Evolutionary conservation across 2,888 invertebrate species (phyloP).

Genomic region (Dascillus cervinus): DNA sequence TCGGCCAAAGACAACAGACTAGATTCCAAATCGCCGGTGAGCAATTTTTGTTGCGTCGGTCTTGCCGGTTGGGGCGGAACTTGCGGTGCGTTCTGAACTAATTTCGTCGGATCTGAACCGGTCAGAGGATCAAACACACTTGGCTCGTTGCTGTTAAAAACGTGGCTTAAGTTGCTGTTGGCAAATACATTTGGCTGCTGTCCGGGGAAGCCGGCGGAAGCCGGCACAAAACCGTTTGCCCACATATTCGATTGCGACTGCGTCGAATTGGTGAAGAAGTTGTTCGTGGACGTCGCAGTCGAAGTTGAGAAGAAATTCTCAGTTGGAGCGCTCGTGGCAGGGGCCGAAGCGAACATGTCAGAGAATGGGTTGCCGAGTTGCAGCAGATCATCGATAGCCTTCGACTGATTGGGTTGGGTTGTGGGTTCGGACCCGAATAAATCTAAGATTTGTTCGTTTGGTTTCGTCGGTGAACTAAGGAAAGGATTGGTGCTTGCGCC

Average conservation of each 20-base stretch:
- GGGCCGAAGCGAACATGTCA: conserved; percentile 49
- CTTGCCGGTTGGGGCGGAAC: conserved; percentile 27
- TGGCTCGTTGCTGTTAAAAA: conserved; percentile 44
- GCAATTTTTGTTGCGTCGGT: conserved; percentile 48
- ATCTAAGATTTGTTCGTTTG: conserved; percentile 62
- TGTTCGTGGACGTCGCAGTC: conserved; percentile 21
- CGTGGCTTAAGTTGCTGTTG: conserved; percentile 39
- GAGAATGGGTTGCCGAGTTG: conserved; percentile 89
- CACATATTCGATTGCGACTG: conserved; percentile 24
- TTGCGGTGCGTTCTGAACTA: conserved; percentile 44
- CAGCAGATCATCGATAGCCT: conserved; percentile 83
- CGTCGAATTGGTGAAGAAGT: conserved; percentile 15
- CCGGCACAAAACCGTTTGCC: conserved; percentile 32
- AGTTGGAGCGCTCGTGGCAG: conserved; percentile 18
- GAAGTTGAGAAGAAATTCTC: conserved; percentile 13
- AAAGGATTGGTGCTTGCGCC: conserved; percentile 76
- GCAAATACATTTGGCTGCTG: conserved; percentile 9
- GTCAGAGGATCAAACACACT: conserved; percentile 53
- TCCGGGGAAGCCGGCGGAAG: conserved; percentile 12
- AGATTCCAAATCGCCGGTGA: conserved; percentile 90
- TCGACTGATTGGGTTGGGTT: conserved; percentile 38
- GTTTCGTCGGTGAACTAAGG: conserved; percentile 56
- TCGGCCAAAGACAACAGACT: conserved; percentile 90
- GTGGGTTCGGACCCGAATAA: conserved; percentile 62
- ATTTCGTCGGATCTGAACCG: conserved; percentile 42